Evolutionary conservation across 2,113 vertebrate species (phyloP).

Genomic region (Dasyprocta punctata): DNA sequence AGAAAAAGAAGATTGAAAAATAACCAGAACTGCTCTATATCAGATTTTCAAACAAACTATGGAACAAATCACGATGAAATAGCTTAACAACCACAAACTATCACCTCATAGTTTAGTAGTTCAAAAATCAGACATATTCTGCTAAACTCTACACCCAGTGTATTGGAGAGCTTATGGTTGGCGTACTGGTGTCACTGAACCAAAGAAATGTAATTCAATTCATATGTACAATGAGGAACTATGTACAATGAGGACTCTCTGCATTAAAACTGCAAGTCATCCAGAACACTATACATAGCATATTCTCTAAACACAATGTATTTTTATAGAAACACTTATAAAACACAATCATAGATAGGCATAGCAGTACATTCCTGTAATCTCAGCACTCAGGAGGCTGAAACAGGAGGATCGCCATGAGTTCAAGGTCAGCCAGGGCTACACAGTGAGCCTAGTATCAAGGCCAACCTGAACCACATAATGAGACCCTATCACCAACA

Average conservation of each 20-base stretch:
- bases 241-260: neutral
- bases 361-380: neutral
- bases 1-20: neutral
- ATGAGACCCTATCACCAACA: neutral
- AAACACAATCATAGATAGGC: neutral
- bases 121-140: conserved; percentile 10
- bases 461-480: neutral
- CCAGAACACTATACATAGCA: neutral
- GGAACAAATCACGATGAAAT: neutral
- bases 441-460: neutral
- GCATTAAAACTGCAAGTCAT: conserved; percentile 23
- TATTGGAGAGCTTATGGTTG: neutral
- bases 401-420: neutral
- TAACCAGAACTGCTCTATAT: neutral
- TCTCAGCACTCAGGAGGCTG: neutral
- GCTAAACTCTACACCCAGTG: neutral
- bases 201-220: conserved; percentile 27
- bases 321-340: conserved; percentile 20
- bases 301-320: neutral
- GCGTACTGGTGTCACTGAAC: neutral
- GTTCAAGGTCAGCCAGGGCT: neutral
- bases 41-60: neutral
- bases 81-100: neutral
- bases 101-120: neutral
- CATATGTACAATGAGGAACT: neutral